phyloP scores from a whole-genome alignment of 2,888 invertebrate species.

The Orchestes rusci region DNA sequence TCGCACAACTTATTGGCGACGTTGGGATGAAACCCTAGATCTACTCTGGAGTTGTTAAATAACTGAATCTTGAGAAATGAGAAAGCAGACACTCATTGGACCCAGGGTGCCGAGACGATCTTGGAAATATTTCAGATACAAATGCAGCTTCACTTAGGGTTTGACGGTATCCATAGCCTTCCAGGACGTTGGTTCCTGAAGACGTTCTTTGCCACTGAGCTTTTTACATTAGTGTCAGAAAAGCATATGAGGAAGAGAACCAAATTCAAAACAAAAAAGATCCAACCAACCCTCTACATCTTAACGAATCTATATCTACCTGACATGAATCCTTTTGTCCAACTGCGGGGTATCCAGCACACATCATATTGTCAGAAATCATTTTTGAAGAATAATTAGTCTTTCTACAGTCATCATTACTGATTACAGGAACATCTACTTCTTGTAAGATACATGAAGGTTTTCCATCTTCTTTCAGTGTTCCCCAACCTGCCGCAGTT shows the following conservation, averaged over 20 bases:
- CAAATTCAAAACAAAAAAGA: background rate
- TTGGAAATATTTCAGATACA: too few species aligned
- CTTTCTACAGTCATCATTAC: conserved; percentile 63
- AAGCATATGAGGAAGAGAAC: background rate
- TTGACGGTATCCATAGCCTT: too few species aligned
- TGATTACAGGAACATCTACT: conserved; percentile 70
- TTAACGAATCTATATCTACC: conserved; percentile 43
- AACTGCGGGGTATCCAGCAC: conserved; percentile 66
- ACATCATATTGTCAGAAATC: conserved; percentile 86
- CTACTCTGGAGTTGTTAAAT: too few species aligned
- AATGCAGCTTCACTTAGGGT: too few species aligned
- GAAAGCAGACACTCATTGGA: too few species aligned
- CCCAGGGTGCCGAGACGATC: too few species aligned
- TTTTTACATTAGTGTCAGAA: background rate
- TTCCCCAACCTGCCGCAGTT: conserved; percentile 82
- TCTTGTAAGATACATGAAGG: conserved; percentile 77
- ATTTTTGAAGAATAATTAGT: conserved; percentile 77
- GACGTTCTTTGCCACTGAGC: background rate
- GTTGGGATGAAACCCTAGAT: too few species aligned
- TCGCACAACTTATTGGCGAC: too few species aligned
- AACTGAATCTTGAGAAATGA: too few species aligned
- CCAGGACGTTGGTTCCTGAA: background rate
- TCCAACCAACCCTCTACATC: background rate
- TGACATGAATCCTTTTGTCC: conserved; percentile 78
- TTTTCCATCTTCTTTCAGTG: conserved; percentile 76